Base-by-base conservation (phyloP, 2,888 invertebrate species). In the Mechanitis mazaeus region DNA sequence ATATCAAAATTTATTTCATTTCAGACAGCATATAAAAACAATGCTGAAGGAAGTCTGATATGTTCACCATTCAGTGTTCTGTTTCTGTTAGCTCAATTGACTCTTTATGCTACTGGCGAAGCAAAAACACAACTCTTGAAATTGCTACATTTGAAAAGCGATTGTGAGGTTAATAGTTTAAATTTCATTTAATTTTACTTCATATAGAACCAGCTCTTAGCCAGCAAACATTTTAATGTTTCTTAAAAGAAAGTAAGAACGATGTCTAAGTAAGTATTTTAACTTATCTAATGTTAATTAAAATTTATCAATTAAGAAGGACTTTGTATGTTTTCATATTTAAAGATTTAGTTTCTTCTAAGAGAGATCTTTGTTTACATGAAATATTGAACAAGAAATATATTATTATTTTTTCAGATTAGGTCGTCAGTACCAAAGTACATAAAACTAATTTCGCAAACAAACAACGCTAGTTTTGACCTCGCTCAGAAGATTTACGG, bases 51-150 rank as follows among this genome's bases (percentile, higher is more conserved):
- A 45, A 74, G 71, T 45, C 56, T 69, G 9, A 68, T 74, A 47
- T 59, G 64, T 31, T 73, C 74, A 45, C 69, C 73, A 11, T 69
- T 71, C 55, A 72, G 70, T 45, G 67, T 71, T 7, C 47, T 71
- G 4, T 64, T 70, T 31, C 59, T 71, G 4, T 35, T 74, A 12
- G 70, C 70, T 7, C 68, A 69, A 65, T 54, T 74, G 54, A 67
- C 64, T 7, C 58, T 68, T 11, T 69, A 61, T 47, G 59, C 71
- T 3, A 61, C 42, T 28, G 72, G 69, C 31, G 33, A n/a, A 9
- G 45, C 69, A 0, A 59, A 59, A 55, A 42, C 64, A 6, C 66
- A 73, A 62, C 64, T 73, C 3, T 55, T 64, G 45, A 58, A 57
- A 5, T 33, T 68, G 28, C 55, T 72, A 31, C 71, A 72, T 53